Conservation (phyloP, 2,888 invertebrate genomes). For the Neoaliturus tenellus region DNA sequence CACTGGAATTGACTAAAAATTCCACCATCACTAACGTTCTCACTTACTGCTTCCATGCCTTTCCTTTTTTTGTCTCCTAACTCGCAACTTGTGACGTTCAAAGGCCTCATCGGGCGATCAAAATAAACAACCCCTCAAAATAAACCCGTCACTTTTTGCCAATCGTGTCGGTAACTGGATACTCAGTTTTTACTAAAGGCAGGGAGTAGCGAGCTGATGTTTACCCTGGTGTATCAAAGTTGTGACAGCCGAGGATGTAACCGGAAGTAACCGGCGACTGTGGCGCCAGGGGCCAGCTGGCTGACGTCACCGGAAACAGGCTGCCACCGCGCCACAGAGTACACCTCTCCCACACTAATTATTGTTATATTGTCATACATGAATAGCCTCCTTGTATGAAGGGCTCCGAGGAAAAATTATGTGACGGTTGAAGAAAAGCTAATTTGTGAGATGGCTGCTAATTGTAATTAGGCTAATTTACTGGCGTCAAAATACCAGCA, state of each 20-base stretch:
- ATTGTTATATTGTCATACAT: conserved; percentile 55
- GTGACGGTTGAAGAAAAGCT: not conserved
- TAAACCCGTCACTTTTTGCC: conserved; percentile 47
- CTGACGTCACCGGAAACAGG: conserved; percentile 53
- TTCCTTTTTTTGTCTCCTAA: conserved; percentile 62
- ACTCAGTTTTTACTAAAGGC: conserved; percentile 50
- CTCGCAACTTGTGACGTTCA: conserved; percentile 55
- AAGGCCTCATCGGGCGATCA: conserved; percentile 43
- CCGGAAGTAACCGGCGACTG: conserved; percentile 45
- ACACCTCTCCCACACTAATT: conserved; percentile 55
- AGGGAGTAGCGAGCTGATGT: conserved; percentile 27
- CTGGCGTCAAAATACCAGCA: not conserved
- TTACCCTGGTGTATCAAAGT: conserved; percentile 4
- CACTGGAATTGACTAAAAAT: too few relatives aligned
- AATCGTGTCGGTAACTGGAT: conserved; percentile 42
- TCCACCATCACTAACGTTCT: not conserved
- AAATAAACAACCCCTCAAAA: conserved; percentile 39
- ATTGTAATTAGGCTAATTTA: not conserved
- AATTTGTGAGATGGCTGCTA: not conserved
- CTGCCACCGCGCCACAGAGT: conserved; percentile 33
- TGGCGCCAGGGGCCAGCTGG: conserved; percentile 56
- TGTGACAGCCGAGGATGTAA: conserved; percentile 5
- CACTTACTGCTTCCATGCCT: conserved; percentile 46
- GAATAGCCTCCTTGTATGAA: not conserved
- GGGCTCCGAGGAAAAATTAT: not conserved